phyloP scores from a whole-genome alignment of 2,797 vertebrate species.

The Coreius guichenoti region DNA sequence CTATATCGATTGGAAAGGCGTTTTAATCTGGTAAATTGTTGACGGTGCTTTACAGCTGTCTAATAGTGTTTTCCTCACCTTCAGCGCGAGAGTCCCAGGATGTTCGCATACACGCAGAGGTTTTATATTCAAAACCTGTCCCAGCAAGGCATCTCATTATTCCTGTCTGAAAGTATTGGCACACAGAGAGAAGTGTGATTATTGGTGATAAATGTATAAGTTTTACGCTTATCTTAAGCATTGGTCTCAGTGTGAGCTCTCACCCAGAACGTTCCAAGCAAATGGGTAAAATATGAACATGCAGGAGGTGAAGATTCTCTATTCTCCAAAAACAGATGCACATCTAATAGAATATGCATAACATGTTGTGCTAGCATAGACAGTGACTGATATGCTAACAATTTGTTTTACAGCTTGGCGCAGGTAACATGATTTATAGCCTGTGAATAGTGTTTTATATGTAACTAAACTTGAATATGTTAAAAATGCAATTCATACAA shows the following conservation, averaged over 20 bases:
- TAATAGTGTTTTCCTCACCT: conserved; percentile 72
- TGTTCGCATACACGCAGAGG: conserved; percentile 60
- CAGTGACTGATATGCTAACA: conserved; percentile 14
- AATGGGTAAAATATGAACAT: conserved; percentile 59
- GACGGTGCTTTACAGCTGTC: conserved; percentile 63
- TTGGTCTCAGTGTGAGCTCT: conserved; percentile 63
- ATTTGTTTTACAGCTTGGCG: neutral
- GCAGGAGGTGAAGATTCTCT: conserved; percentile 54
- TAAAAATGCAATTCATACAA: neutral
- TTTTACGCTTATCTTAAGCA: conserved; percentile 66
- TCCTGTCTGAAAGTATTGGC: conserved; percentile 61
- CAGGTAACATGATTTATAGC: neutral
- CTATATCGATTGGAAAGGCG: conserved; percentile 59
- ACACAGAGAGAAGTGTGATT: conserved; percentile 70
- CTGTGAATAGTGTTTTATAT: neutral
- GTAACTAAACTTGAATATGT: neutral
- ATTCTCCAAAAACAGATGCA: conserved; percentile 54
- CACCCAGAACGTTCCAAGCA: conserved; percentile 53
- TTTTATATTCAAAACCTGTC: conserved; percentile 63
- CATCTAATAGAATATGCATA: conserved; percentile 42
- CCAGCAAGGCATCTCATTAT: conserved; percentile 66
- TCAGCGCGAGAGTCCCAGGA: conserved; percentile 60
- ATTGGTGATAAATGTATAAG: conserved; percentile 72
- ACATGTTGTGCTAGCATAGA: conserved; percentile 25
- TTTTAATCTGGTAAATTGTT: conserved; percentile 66